Evolutionary conservation across 1,140 invertebrate genomes (phyloP), one percentile per base, ranked within the genome.

Genomic region (Spodoptera frugiperda): DNA sequence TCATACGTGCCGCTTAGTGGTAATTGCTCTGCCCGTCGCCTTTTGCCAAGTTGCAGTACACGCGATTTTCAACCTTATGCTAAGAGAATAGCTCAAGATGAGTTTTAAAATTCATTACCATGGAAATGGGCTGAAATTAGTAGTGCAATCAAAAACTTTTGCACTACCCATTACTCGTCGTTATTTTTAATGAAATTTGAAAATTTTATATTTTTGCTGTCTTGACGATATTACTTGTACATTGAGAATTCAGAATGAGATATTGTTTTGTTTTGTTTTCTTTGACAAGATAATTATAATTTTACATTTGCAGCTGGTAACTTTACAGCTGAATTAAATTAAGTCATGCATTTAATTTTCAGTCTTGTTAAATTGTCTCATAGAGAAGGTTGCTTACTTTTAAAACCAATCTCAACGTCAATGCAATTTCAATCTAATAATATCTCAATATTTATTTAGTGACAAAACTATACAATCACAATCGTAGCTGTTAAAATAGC

Each of bases 61-160:
- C 51, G 1, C 14, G n/a, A 72, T 9, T 72, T 44, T 72, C 12
- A n/a, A 55, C 53, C 53, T 46, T 72, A 57, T 48, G 0, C 9
- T n/a, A 2, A 57, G 1, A 46, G 12, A 21, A 46, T 44, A 46
- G 68, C 3, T 14, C 1, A 21, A 55, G 17, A 55, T 44, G n/a
- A 71, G 10, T 71, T 71, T 55, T 19, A 19, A 72, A 17, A 72
- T 57, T 72, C 15, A 72, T 72, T 57, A 57, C 25, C 57, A 72
- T 72, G 33, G 53, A 57, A 54, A 72, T 72, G 30, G 44, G 19
- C 33, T 21, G 9, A 72, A 71, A 72, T 57, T 55, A 72, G 68
- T 72, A n/a, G 53, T 57, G 68, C 68, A 72, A 57, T 72, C 39
- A 72, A 57, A 67, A 72, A 72, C n/a, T 57, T 71, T 71, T 57